Base-by-base conservation (phyloP, 2,113 vertebrate species). In the Neoarius graeffei region DNA sequence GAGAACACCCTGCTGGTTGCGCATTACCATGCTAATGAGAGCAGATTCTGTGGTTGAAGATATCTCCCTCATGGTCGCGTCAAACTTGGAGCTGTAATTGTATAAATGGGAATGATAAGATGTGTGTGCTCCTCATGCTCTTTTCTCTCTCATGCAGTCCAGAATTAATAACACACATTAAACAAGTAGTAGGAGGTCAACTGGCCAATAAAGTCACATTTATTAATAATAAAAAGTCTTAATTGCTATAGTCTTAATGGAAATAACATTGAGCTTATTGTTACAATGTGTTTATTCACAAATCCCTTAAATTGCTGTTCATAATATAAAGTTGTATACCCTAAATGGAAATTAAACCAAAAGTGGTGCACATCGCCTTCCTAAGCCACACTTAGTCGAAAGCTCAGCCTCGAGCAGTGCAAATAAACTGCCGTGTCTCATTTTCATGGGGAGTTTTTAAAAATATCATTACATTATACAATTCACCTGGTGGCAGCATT, bases 1-100 rank as follows among this genome's bases (percentile, higher is more conserved):
- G 81, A 92, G 88, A 93, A 90, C 93, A 92, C 94, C 95, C 95
- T 85, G 94, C 95, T 94, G 94, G 93, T 94, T 93, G 91, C 91
- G 90, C 92, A 96, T 96, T 95, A 96, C 92, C 95, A 95, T 95
- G 94, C 87, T 95, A 95, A 96, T 95, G 95, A 95, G 91, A 88
- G 88, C 67, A 90, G 87, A 91, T 92, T 90, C 91, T 42, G 66
- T 92, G 92, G 91, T 94, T 94, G 92, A 93, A 94, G 94, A 92
- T 90, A 92, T 89, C 91, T 89, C 90, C 90, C 94, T 92, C 91
- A 91, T 92, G 89, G 56, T 56, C 89, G 54, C 90, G 88, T 88
- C 84, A 86, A 73, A 80, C 27, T 42, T 81, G 30, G 79, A 17
- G 84, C 87, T 84, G 25, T 89, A 89, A 92, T 88, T 90, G 86